These are phyloP conservation scores for Habropoda laboriosa DNA, from an alignment of 1,140 invertebrate species.

Conservation along the genomic window DNA sequence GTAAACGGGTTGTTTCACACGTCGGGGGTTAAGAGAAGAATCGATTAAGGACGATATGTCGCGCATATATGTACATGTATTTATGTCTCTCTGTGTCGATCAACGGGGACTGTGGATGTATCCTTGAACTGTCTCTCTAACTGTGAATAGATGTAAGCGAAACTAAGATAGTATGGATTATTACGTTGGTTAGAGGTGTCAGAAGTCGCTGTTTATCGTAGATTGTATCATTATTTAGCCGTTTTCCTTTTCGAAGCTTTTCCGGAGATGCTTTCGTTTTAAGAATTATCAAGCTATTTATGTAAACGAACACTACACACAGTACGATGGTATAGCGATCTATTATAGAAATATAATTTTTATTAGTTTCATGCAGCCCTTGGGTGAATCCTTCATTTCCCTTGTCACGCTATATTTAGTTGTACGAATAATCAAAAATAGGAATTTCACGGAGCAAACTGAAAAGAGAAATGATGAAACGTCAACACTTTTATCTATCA, in stretches of 20 bases:
- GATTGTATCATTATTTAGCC: neutral
- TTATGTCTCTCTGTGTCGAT: neutral
- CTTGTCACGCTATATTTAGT: neutral
- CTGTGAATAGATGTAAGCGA: conserved; percentile 16
- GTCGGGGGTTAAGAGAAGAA: too few relatives aligned
- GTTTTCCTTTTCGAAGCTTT: neutral
- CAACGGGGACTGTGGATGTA: neutral
- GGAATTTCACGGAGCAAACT: too few relatives aligned
- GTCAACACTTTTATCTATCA: too few relatives aligned
- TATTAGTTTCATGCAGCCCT: neutral
- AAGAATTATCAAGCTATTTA: neutral
- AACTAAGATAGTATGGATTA: too few relatives aligned
- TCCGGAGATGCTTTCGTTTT: neutral
- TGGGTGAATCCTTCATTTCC: neutral
- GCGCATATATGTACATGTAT: neutral
- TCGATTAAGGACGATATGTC: neutral
- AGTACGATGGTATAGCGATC: too few relatives aligned
- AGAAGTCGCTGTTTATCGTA: neutral
- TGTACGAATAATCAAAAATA: too few relatives aligned
- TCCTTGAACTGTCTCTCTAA: neutral
- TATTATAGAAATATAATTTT: conserved; percentile 18
- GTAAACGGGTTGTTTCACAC: too few relatives aligned
- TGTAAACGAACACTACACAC: neutral
- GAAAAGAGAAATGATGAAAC: too few relatives aligned
- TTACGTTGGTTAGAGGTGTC: too few relatives aligned